Evolutionary conservation across 2,113 vertebrate genomes (phyloP), one percentile per base, ranked within the genome.

Genomic region (Anoplopoma fimbria): DNA sequence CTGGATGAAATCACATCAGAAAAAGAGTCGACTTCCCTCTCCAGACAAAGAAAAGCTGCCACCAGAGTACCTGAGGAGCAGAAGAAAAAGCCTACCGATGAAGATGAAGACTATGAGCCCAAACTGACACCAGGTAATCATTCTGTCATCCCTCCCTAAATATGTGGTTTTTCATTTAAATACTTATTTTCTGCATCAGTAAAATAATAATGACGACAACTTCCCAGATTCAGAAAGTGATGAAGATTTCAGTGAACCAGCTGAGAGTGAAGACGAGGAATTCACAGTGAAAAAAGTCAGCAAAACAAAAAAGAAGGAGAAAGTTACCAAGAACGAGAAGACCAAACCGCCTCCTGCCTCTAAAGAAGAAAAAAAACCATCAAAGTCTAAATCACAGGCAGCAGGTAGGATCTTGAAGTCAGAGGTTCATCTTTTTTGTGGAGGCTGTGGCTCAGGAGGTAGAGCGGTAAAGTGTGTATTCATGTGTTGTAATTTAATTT

Each of bases 191-290:
- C 27, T 40, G 15, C 60, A 5, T 36, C 5, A 29, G 25, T 45
- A 21, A 63, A 47, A 29, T 69, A 34, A 40, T 10, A 57, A 12
- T 0, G 19, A 25, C 0, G n/a, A 25, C 58, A 0, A 8, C 15
- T 73, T 83, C 90, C 62, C 88, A 90, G 95, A 91, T 62, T 94
- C 95, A 42, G 96, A 95, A 69, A 93, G 90, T 15, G 93, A 95
- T 25, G 93, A 95, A 19, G 92, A 96, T 82, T 95, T 93, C 77
- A 95, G 93, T 76, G 95, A 91, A 57, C 71, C 83, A 7, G 90
- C 92, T 53, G 94, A 91, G 61, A 95, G 93, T 1, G 89, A 94
- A n/a, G 95, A 96, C 17, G 96, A 96, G 1, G 91, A 94, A 62
- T 97, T 96, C 86, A 92, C 89, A 0, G 78, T 89, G 9, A 95